A percentile compares a stretch with the other conserved stretches of the same genome.
Conservation (phyloP, 1,140 invertebrate genomes). For the Nasonia vitripennis region DNA sequence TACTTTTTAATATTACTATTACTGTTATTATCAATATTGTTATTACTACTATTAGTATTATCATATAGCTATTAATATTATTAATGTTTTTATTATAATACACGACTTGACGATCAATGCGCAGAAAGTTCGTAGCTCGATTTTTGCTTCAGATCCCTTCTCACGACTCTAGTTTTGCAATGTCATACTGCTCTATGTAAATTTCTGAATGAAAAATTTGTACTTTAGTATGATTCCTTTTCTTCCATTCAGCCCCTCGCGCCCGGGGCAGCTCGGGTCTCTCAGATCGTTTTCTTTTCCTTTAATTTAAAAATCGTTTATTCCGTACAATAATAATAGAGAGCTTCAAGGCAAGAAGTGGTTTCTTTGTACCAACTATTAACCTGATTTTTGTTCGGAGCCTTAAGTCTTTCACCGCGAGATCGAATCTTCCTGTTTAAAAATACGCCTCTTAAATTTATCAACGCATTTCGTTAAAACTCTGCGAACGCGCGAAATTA, state of each 20-base stretch:
- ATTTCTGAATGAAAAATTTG: slow-evolving; percentile 50
- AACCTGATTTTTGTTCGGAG: slow-evolving; percentile 43
- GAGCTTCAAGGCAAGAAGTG: slow-evolving; percentile 75
- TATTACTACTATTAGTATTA: slow-evolving; percentile 30
- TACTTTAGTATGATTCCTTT: slow-evolving; percentile 42
- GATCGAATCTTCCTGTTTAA: slow-evolving; percentile 36
- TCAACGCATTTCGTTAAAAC: not conserved
- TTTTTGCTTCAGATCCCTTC: slow-evolving; percentile 26
- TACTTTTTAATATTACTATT: slow-evolving; percentile 31
- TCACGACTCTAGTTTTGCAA: slow-evolving; percentile 36
- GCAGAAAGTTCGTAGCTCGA: slow-evolving; percentile 45
- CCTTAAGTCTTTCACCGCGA: slow-evolving; percentile 46
- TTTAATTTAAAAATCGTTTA: slow-evolving; percentile 34
- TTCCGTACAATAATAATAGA: slow-evolving; percentile 60
- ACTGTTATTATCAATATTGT: slow-evolving; percentile 19
- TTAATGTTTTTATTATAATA: slow-evolving; percentile 43
- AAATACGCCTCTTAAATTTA: slow-evolving; percentile 52
- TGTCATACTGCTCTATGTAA: slow-evolving; percentile 27
- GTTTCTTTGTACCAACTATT: slow-evolving; percentile 73
- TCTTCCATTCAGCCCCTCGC: slow-evolving; percentile 9
- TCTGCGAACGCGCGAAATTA: not conserved
- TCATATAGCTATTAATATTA: slow-evolving; percentile 30
- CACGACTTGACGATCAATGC: slow-evolving; percentile 48
- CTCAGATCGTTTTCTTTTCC: slow-evolving; percentile 19
- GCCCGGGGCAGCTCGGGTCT: not conserved